phyloP scores from a whole-genome alignment of 2,888 invertebrate genomes.

The Mesorhabditis sp. region DNA sequence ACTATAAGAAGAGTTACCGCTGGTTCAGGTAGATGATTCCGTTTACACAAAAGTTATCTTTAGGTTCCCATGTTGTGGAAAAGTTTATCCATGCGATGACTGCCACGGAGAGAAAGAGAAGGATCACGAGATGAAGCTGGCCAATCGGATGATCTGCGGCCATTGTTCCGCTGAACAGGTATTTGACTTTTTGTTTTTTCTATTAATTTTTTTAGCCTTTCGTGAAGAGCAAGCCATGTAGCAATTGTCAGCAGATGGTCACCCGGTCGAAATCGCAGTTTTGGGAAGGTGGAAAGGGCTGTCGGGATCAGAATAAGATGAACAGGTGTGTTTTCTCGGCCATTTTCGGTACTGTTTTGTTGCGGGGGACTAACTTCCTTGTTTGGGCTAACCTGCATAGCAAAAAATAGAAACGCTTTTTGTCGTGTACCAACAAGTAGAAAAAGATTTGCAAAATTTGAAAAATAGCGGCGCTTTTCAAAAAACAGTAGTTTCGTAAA shows the following conservation, averaged over 20 bases:
- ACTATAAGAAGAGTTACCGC: conserved; percentile 62
- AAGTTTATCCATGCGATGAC: conserved; percentile 21
- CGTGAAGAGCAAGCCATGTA: conserved; percentile 19
- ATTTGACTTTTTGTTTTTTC: neutral
- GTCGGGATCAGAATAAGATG: conserved; percentile 61
- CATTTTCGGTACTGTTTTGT: no score
- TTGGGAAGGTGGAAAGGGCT: conserved; percentile 63
- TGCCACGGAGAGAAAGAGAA: conserved; percentile 19
- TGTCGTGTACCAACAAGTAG: no score
- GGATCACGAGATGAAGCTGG: conserved; percentile 50
- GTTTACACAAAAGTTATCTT: conserved; percentile 9
- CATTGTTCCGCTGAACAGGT: conserved; percentile 63
- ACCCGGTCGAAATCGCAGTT: conserved; percentile 47
- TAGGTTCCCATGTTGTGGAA: conserved; percentile 46
- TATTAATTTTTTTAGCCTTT: conserved; percentile 20
- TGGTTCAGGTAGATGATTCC: conserved; percentile 61
- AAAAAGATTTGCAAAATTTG: no score
- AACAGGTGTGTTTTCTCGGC: conserved; percentile 49
- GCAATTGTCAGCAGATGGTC: conserved; percentile 18
- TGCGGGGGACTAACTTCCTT: neutral
- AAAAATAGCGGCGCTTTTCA: no score
- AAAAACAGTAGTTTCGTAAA: no score
- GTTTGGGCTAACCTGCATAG: neutral
- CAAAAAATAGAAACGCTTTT: neutral
- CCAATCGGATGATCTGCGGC: conserved; percentile 62